Conservation (phyloP, 2,888 invertebrate genomes). For the Lucinisca nassula region DNA sequence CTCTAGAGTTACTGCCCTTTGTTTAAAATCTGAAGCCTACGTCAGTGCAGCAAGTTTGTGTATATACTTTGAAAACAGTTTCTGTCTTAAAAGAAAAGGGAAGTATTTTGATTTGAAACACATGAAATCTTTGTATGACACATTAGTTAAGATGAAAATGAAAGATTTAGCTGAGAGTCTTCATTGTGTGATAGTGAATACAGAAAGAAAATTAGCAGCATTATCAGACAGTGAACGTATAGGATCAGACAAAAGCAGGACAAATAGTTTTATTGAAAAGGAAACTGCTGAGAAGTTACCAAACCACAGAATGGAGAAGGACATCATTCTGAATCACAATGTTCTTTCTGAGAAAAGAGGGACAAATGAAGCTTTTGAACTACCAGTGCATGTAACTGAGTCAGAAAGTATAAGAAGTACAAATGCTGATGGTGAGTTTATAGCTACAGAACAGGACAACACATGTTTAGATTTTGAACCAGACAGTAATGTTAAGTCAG, state of each 20-base stretch:
- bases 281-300: neutral
- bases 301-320: neutral
- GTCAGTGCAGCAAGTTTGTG: constrained; percentile 67
- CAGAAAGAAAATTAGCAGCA: constrained; percentile 42
- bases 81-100: constrained; percentile 53
- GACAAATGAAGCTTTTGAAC: neutral
- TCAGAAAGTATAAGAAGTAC: neutral
- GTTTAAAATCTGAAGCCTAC: constrained; percentile 52
- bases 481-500: neutral
- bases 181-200: constrained; percentile 37
- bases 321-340: neutral
- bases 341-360: neutral
- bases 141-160: constrained; percentile 34
- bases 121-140: constrained; percentile 49
- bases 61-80: constrained; percentile 54
- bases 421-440: neutral
- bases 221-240: constrained; percentile 48
- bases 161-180: constrained; percentile 40
- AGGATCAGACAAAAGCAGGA: constrained; percentile 54
- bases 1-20: constrained; percentile 60
- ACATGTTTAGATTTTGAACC: neutral
- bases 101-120: constrained; percentile 50
- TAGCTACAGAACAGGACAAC: neutral
- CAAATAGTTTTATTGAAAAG: constrained; percentile 46
- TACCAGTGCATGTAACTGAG: neutral